Conservation (phyloP, 2,888 invertebrate species). For the Cantharis rustica region DNA sequence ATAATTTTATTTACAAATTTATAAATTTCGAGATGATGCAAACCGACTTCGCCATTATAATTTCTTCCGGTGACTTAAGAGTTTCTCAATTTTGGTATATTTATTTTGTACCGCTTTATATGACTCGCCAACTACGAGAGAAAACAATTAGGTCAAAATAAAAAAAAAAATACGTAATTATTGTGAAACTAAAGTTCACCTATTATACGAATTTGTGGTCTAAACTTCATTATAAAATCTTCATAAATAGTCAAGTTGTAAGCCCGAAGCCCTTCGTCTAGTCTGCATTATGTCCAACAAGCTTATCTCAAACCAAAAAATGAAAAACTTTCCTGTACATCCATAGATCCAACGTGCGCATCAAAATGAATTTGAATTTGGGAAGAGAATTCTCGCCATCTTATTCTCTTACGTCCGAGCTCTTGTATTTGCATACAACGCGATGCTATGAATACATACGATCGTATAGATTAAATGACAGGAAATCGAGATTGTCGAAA, state of each 20-base stretch:
- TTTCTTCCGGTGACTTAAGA: background rate
- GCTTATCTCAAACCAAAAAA: background rate
- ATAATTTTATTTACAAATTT: background rate
- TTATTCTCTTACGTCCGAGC: background rate
- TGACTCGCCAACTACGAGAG: too few relatives aligned
- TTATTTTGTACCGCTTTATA: too few relatives aligned
- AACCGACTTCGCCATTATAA: background rate
- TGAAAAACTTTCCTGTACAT: background rate
- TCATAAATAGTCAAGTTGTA: too few relatives aligned
- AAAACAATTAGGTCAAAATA: too few relatives aligned
- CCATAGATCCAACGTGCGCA: background rate
- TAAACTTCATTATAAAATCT: too few relatives aligned
- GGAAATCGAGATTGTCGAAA: background rate
- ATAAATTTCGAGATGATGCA: background rate
- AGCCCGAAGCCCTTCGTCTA: too few relatives aligned
- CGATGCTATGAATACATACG: background rate
- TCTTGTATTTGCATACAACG: background rate
- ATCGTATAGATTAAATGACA: background rate
- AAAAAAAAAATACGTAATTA: too few relatives aligned
- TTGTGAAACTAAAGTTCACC: too few relatives aligned
- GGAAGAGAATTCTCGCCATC: background rate
- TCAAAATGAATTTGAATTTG: background rate
- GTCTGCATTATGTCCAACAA: background rate
- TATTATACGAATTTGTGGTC: too few relatives aligned
- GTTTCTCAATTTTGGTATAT: too few relatives aligned